phyloP scores from a whole-genome alignment of 2,888 invertebrate genomes.

The Eilema caniola region DNA sequence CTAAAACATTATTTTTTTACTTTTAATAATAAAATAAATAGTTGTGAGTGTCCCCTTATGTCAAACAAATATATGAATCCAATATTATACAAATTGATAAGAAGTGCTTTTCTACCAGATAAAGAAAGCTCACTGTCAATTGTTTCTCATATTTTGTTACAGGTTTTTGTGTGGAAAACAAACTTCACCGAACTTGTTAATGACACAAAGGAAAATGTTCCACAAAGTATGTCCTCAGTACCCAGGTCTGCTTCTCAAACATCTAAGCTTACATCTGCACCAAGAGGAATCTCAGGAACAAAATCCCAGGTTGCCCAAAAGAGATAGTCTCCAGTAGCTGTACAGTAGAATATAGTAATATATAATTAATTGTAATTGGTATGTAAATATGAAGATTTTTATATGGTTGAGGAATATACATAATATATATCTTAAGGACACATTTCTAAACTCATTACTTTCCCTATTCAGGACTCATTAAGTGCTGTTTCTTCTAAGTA shows the following conservation, averaged over 20 bases:
- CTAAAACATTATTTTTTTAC: no score
- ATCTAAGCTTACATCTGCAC: slow-evolving; percentile 59
- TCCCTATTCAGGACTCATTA: slow-evolving; percentile 67
- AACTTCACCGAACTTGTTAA: slow-evolving; percentile 77
- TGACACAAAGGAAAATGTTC: slow-evolving; percentile 73
- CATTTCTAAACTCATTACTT: slow-evolving; percentile 45
- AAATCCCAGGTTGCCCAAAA: slow-evolving; percentile 74
- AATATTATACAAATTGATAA: neutral
- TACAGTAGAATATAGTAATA: slow-evolving; percentile 33
- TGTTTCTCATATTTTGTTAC: slow-evolving; percentile 44
- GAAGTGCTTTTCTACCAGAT: neutral
- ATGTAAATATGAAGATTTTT: slow-evolving; percentile 33
- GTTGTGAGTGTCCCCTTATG: no score
- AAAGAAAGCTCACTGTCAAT: neutral
- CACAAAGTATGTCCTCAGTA: slow-evolving; percentile 57
- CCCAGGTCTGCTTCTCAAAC: slow-evolving; percentile 58
- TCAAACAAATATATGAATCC: no score
- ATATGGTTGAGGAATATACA: slow-evolving; percentile 40
- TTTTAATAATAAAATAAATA: no score
- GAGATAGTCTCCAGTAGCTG: slow-evolving; percentile 43
- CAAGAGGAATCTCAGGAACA: slow-evolving; percentile 44
- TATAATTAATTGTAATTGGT: slow-evolving; percentile 39
- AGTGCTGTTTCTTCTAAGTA: slow-evolving; percentile 66
- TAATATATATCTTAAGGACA: slow-evolving; percentile 33
- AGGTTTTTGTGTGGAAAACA: slow-evolving; percentile 86